Base-by-base conservation (phyloP, 2,888 invertebrate species). In the Agrotis puta region DNA sequence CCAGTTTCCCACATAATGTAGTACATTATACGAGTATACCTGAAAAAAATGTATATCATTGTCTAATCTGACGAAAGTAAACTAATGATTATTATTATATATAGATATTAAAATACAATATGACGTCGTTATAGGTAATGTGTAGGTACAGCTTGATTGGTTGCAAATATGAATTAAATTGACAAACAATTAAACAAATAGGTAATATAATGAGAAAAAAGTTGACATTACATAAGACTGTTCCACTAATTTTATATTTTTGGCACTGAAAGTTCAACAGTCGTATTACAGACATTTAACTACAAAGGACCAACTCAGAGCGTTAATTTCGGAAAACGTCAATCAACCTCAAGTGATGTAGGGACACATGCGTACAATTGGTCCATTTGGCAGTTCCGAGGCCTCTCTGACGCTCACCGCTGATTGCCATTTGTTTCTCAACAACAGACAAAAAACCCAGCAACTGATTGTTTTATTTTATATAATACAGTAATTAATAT, bases 321-420 rank as follows among this genome's bases (percentile, higher is more conserved):
- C 76, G 79, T 82, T 85, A 84, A 85, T 88, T 88, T 88, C 73
- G 81, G 72, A 88, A 84, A 68, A 74, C 72, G 76, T 79, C 78
- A 72, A 79, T 79, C 70, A 81, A 69, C 62, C 47, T 48, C 33
- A 64, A 43, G 57, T 61, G 33, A 62, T 48, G 65, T 77, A 75
- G 71, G 61, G 59, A 64, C 64, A 61, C 45, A 65, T 66, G 64
- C 50, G 77, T 74, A 77, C 85, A 90, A 89, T 88, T 89, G 86
- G 71, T 82, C 84, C 85, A 88, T 81, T 88, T 88, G 83, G 83
- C 63, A 74, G 76, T 77, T 83, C 71, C 64, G 70, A 74, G 74
- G 70, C 68, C 81, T 67, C 67, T 78, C 70, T 53, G 77, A 78
- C 68, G 77, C 71, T 79, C 65, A 81, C 71, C n/a, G 51, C 27